A percentile compares a stretch with the other conserved stretches of the same genome.
Conservation (phyloP, 2,113 vertebrate genomes). For the Chionis minor region DNA sequence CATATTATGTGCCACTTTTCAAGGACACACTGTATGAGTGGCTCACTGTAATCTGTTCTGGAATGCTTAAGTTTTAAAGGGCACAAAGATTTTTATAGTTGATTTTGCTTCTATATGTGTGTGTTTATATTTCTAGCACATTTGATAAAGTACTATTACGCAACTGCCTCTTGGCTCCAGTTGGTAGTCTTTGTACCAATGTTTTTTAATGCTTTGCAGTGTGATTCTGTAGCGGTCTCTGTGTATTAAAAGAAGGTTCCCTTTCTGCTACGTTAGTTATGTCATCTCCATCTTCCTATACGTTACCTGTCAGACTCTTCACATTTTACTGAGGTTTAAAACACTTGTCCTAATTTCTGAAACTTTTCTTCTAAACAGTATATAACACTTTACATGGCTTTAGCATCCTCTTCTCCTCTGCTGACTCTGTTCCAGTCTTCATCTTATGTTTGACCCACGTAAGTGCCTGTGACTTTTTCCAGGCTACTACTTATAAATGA, state of each 20-base stretch:
- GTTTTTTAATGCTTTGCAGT: not conserved
- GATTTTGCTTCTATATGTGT: slow-evolving; percentile 31
- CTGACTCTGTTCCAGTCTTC: slow-evolving; percentile 38
- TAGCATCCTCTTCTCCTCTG: slow-evolving; percentile 29
- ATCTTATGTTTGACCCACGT: slow-evolving; percentile 30
- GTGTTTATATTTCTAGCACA: slow-evolving; percentile 22
- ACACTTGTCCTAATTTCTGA: not conserved
- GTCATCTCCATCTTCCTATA: not conserved
- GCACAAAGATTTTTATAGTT: slow-evolving; percentile 32
- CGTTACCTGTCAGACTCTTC: not conserved
- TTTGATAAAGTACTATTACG: slow-evolving; percentile 28
- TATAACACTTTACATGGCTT: not conserved
- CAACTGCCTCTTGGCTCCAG: not conserved
- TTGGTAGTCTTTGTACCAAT: not conserved
- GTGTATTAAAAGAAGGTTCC: not conserved
- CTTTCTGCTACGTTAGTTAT: not conserved
- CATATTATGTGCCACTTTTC: not conserved
- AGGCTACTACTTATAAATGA: slow-evolving; percentile 23
- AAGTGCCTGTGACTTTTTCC: slow-evolving; percentile 38
- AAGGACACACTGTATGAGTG: not conserved
- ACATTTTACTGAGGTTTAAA: not conserved
- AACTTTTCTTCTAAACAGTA: not conserved
- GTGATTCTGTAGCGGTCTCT: not conserved
- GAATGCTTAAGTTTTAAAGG: slow-evolving; percentile 30
- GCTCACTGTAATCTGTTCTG: not conserved